These are phyloP conservation scores for Apoda limacodes DNA, from an alignment of 2,888 invertebrate species.

Conservation along the genomic window DNA sequence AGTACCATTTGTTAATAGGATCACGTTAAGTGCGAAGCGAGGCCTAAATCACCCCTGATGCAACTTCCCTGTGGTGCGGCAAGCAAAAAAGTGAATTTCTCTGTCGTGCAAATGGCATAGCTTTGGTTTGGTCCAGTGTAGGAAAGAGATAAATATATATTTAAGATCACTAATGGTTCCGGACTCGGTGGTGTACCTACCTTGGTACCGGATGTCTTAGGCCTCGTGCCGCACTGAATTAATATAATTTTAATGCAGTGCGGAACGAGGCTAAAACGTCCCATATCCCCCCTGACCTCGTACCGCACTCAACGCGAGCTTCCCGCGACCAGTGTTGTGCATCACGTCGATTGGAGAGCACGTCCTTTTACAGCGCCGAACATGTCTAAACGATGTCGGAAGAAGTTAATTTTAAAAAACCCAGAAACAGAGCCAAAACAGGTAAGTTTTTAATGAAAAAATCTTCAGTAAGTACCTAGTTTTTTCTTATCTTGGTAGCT, in stretches of 20 bases:
- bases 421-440: conserved; percentile 10
- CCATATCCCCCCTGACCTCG: conserved; percentile 12
- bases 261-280: conserved; percentile 15
- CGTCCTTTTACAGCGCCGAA: conserved; percentile 7
- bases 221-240: conserved; percentile 10
- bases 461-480: too few relatives aligned
- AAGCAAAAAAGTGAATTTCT: conserved; percentile 7
- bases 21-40: conserved; percentile 8
- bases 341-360: conserved; percentile 9
- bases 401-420: conserved; percentile 8
- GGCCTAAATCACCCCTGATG: conserved; percentile 7
- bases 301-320: conserved; percentile 15
- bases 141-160: conserved; percentile 14
- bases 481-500: conserved; percentile 15
- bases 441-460: conserved; percentile 11
- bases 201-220: conserved; percentile 19
- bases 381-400: conserved; percentile 8
- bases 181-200: too few relatives aligned
- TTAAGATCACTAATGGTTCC: conserved; percentile 14
- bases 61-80: conserved; percentile 6
- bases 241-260: conserved; percentile 16
- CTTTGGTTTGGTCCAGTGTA: conserved; percentile 10
- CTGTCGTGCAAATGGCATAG: conserved; percentile 10
- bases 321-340: conserved; percentile 8
- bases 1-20: too few relatives aligned